These are phyloP conservation scores for Chloroclystis v-ata DNA, from an alignment of 2,888 invertebrate genomes.

Conservation along the genomic window DNA sequence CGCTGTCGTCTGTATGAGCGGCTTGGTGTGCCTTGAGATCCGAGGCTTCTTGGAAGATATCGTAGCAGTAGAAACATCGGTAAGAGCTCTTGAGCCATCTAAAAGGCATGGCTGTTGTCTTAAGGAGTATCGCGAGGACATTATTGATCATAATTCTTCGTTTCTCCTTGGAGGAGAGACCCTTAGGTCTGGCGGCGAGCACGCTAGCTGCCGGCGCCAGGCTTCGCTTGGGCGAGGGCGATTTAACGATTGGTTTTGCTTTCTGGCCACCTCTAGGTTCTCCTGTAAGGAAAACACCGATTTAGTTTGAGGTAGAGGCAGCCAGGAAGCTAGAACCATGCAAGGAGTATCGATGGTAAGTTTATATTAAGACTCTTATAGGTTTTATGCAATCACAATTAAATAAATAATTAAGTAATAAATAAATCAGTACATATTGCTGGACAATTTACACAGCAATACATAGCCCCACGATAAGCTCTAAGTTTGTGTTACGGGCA, in stretches of 20 bases:
- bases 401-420: too few relatives aligned
- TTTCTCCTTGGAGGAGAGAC: slow-evolving; percentile 49
- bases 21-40: slow-evolving; percentile 59
- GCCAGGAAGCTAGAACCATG: slow-evolving; percentile 42
- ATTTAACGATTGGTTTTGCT: slow-evolving; percentile 28
- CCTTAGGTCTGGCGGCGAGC: slow-evolving; percentile 22
- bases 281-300: slow-evolving; percentile 64
- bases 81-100: slow-evolving; percentile 70
- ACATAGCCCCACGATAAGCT: too few relatives aligned
- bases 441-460: too few relatives aligned
- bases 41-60: slow-evolving; percentile 63
- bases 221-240: slow-evolving; percentile 12
- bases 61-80: slow-evolving; percentile 70
- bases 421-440: too few relatives aligned
- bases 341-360: too few relatives aligned
- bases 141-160: slow-evolving; percentile 59
- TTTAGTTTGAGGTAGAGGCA: slow-evolving; percentile 41
- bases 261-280: slow-evolving; percentile 62
- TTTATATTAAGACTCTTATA: too few relatives aligned
- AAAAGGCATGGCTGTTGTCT: slow-evolving; percentile 66
- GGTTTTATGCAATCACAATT: too few relatives aligned
- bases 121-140: slow-evolving; percentile 55
- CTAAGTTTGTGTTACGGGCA: too few relatives aligned
- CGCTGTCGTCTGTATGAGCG: slow-evolving; percentile 45
- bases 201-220: slow-evolving; percentile 21